Conservation (phyloP, 2,113 vertebrate genomes). For the Muntiacus reevesi region DNA sequence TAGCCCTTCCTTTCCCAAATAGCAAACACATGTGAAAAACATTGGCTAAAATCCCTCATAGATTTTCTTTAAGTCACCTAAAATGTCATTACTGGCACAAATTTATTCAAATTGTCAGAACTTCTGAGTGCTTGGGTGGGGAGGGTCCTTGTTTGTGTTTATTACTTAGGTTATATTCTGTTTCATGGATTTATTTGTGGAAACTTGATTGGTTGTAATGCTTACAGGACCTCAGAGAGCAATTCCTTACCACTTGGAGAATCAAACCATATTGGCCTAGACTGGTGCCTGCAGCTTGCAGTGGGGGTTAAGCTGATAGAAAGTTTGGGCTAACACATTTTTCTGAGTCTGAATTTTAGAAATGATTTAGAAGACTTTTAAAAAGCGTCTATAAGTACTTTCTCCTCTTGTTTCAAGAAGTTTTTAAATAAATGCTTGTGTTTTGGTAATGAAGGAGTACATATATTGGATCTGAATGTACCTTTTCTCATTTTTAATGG, state of each 20-base stretch:
- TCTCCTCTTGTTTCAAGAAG: neutral
- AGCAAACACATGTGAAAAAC: neutral
- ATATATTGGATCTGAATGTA: neutral
- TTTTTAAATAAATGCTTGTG: neutral
- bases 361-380: neutral
- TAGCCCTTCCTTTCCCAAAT: neutral
- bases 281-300: neutral
- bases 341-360: conserved; percentile 6
- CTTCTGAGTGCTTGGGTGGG: neutral
- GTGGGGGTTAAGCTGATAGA: neutral
- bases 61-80: neutral
- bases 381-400: neutral
- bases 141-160: neutral
- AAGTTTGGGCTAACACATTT: neutral
- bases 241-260: neutral
- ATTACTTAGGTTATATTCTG: neutral
- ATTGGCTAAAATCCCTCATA: neutral
- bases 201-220: neutral
- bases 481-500: conserved; percentile 1
- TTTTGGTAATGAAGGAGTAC: neutral
- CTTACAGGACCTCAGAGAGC: neutral
- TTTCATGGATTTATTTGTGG: neutral
- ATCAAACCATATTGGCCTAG: neutral
- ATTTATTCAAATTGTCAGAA: neutral
- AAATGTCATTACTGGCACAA: neutral